Evolutionary conservation across 2,113 vertebrate genomes (phyloP).

Genomic region (Abramis brama): DNA sequence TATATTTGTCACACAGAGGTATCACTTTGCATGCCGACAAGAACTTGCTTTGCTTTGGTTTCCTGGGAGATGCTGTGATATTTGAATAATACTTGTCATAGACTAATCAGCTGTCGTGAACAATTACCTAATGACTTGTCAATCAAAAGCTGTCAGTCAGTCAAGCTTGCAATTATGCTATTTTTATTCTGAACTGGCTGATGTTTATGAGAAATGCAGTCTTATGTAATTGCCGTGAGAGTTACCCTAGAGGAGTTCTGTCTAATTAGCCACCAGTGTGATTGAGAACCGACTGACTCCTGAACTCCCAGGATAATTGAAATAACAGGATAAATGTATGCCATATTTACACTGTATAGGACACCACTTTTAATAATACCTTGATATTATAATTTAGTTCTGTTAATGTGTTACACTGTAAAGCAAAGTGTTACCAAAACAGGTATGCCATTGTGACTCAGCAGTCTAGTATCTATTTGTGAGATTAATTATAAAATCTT

Average conservation of each 20-base stretch:
- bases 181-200: slow-evolving; percentile 78
- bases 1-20: slow-evolving; percentile 60
- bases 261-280: slow-evolving; percentile 73
- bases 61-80: slow-evolving; percentile 69
- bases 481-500: neutral
- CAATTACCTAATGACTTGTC: slow-evolving; percentile 83
- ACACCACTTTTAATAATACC: neutral
- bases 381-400: neutral
- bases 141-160: slow-evolving; percentile 79
- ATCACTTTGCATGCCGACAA: slow-evolving; percentile 68
- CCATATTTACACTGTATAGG: neutral
- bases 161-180: slow-evolving; percentile 70
- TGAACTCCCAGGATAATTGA: slow-evolving; percentile 6
- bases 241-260: slow-evolving; percentile 69
- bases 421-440: neutral
- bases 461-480: neutral
- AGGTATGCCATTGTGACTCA: neutral
- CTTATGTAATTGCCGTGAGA: slow-evolving; percentile 79
- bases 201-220: slow-evolving; percentile 79
- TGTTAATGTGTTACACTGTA: neutral
- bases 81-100: slow-evolving; percentile 72
- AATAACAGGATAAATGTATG: neutral
- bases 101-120: slow-evolving; percentile 78
- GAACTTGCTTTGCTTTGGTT: slow-evolving; percentile 68
- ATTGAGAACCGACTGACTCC: slow-evolving; percentile 52